These are phyloP conservation scores for Pyralis farinalis DNA, from an alignment of 2,888 invertebrate species.

Conservation along the genomic window DNA sequence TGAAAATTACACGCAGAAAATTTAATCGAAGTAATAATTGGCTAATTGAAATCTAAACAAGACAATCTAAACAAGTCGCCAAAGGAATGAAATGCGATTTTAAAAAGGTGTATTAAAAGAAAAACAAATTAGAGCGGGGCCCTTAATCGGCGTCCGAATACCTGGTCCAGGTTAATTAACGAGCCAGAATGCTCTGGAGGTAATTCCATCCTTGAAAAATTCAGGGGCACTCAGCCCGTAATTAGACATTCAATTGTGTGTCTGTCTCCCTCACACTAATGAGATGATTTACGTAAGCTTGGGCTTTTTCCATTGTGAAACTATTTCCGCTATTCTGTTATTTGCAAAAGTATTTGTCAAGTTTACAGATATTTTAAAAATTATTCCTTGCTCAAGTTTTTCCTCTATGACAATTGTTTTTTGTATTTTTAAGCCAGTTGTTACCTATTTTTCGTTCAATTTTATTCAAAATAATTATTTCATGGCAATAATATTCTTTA, in stretches of 20 bases:
- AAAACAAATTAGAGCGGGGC: constrained; percentile 3
- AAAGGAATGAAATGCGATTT: background rate
- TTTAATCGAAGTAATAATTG: background rate
- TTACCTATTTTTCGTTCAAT: too few relatives aligned
- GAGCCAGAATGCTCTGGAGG: constrained; percentile 1
- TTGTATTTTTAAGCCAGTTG: too few relatives aligned
- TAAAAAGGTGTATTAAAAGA: background rate
- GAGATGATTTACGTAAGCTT: background rate
- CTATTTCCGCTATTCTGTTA: background rate
- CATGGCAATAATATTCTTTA: too few relatives aligned
- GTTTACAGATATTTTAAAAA: too few relatives aligned
- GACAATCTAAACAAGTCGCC: background rate
- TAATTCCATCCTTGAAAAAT: constrained; percentile 7
- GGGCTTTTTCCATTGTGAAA: background rate
- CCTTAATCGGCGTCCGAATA: constrained; percentile 9
- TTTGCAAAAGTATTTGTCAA: too few relatives aligned
- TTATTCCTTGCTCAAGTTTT: too few relatives aligned
- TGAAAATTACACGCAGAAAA: too few relatives aligned
- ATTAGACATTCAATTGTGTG: background rate
- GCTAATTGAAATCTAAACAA: background rate
- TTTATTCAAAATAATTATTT: too few relatives aligned
- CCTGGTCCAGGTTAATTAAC: constrained; percentile 7
- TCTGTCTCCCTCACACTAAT: background rate
- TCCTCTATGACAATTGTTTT: too few relatives aligned
- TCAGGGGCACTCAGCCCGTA: background rate